These are phyloP conservation scores for Cremastobaeus sp. DNA, from an alignment of 2,888 invertebrate genomes.

Conservation along the genomic window DNA sequence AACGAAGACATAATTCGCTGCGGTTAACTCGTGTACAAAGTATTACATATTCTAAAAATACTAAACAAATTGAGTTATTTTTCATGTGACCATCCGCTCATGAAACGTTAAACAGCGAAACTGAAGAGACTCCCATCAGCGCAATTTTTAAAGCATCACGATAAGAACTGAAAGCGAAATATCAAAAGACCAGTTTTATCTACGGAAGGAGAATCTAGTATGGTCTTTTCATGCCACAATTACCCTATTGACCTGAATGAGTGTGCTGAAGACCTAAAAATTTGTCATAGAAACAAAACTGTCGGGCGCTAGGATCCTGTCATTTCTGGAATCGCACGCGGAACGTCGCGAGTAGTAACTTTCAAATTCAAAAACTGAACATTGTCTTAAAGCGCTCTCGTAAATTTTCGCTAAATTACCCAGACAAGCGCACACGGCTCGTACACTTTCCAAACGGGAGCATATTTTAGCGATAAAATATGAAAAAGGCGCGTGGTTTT, in stretches of 20 bases:
- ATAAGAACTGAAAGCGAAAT: conserved; percentile 15
- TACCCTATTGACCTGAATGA: conserved; percentile 39
- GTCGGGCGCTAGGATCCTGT: neutral
- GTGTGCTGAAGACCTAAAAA: conserved; percentile 14
- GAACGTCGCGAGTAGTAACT: conserved; percentile 14
- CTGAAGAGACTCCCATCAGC: too few relatives aligned
- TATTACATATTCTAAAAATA: too few relatives aligned
- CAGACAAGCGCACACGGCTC: conserved; percentile 5
- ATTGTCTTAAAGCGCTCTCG: conserved; percentile 28
- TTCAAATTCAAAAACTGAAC: conserved; percentile 26
- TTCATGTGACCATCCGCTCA: too few relatives aligned
- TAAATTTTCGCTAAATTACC: conserved; percentile 40
- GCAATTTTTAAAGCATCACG: too few relatives aligned
- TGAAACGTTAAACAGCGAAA: too few relatives aligned
- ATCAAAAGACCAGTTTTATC: conserved; percentile 12
- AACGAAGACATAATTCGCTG: too few relatives aligned
- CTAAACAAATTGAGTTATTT: too few relatives aligned
- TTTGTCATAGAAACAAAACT: conserved; percentile 28
- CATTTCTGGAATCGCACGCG: conserved; percentile 1
- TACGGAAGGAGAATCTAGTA: neutral
- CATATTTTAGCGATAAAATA: conserved; percentile 35
- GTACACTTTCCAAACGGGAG: conserved; percentile 28
- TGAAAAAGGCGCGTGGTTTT: conserved; percentile 27
- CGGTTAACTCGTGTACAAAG: too few relatives aligned
- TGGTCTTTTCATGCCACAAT: conserved; percentile 35